Conservation (phyloP, 2,797 vertebrate genomes). For the Zalophus californianus region DNA sequence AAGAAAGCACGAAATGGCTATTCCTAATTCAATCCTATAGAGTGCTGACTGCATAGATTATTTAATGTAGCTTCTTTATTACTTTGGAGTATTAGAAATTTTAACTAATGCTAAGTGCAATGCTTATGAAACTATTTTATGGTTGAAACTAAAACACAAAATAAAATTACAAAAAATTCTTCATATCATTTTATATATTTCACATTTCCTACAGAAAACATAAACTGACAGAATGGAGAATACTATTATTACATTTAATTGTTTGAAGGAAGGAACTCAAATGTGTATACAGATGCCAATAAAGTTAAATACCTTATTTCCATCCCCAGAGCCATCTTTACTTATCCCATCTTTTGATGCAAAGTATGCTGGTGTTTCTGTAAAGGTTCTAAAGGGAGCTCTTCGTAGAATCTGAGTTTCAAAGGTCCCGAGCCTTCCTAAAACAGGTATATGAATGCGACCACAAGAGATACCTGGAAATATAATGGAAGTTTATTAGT, state of each 20-base stretch:
- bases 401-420: slow-evolving; percentile 89
- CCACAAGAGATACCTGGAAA: slow-evolving; percentile 92
- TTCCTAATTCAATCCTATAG: slow-evolving; percentile 25
- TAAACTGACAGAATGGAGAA: neutral
- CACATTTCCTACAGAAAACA: slow-evolving; percentile 54
- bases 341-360: slow-evolving; percentile 94
- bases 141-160: slow-evolving; percentile 55
- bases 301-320: slow-evolving; percentile 92
- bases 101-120: slow-evolving; percentile 32
- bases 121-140: slow-evolving; percentile 32
- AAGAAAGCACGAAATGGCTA: neutral
- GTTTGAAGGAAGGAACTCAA: slow-evolving; percentile 27
- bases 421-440: slow-evolving; percentile 91
- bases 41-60: neutral
- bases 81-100: neutral
- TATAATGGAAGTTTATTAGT: slow-evolving; percentile 44
- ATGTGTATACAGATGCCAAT: neutral
- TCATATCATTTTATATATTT: slow-evolving; percentile 38
- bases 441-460: slow-evolving; percentile 90
- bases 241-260: slow-evolving; percentile 19
- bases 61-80: slow-evolving; percentile 41
- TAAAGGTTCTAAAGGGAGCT: slow-evolving; percentile 92
- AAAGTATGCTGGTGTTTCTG: slow-evolving; percentile 93
- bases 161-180: slow-evolving; percentile 46
- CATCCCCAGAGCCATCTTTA: slow-evolving; percentile 94